Evolutionary conservation across 2,797 vertebrate genomes (phyloP).

Genomic region (Petrocephalus sullivani): DNA sequence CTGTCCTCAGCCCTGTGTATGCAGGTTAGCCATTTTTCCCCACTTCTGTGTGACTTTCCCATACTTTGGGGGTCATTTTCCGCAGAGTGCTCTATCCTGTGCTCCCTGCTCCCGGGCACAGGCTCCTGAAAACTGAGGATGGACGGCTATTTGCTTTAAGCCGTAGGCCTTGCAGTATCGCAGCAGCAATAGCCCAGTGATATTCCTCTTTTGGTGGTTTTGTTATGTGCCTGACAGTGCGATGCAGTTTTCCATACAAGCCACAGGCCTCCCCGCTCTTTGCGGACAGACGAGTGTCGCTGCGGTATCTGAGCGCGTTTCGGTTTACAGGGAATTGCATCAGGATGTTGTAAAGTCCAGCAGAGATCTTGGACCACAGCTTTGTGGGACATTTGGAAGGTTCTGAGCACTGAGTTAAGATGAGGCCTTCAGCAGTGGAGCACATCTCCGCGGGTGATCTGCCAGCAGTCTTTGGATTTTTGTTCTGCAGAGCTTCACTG

Average conservation of each 20-base stretch:
- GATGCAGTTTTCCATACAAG: not conserved
- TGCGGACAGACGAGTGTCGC: not conserved
- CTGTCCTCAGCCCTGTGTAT: not conserved
- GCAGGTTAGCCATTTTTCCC: not conserved
- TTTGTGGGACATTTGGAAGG: not conserved
- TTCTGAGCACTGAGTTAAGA: not conserved
- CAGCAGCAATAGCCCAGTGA: not conserved
- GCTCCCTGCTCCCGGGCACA: not conserved
- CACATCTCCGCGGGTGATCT: not conserved
- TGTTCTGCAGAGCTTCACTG: not conserved
- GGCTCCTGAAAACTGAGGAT: not conserved
- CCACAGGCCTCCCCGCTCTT: not conserved
- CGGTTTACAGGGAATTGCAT: constrained; percentile 2
- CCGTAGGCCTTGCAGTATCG: not conserved
- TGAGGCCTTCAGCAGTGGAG: not conserved
- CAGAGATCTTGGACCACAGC: not conserved
- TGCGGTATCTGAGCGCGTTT: not conserved
- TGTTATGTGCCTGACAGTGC: not conserved
- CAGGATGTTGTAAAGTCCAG: not conserved
- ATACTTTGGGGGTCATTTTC: not conserved
- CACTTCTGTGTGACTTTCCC: not conserved
- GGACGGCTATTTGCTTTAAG: not conserved
- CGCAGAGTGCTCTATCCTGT: not conserved
- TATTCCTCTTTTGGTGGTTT: not conserved
- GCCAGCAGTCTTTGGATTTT: not conserved